Evolutionary conservation across 1,140 invertebrate genomes (phyloP).

Genomic region (Drosophila ficusphila): DNA sequence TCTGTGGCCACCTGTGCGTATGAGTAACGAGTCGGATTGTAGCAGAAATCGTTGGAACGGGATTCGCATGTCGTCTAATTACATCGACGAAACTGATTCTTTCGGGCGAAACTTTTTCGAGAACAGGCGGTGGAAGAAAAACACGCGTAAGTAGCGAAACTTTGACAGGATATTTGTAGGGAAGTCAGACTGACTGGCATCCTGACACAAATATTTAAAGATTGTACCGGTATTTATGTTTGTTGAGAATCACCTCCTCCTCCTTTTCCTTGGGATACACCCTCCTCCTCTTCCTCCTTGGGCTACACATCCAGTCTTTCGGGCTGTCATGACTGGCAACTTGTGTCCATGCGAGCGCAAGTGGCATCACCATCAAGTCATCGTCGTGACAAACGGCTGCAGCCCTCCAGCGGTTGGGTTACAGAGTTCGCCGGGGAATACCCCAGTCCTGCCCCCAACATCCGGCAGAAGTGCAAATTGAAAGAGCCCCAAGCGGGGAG

Average conservation of each 20-base stretch:
- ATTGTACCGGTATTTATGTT: constrained; percentile 36
- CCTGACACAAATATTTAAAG: constrained; percentile 49
- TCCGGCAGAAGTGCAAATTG: constrained; percentile 32
- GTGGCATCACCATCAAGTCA: constrained; percentile 43
- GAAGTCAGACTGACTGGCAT: constrained; percentile 44
- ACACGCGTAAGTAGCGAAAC: background rate
- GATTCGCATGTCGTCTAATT: constrained; percentile 30
- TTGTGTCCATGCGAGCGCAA: constrained; percentile 21
- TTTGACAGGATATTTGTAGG: constrained; percentile 39
- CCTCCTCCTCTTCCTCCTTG: too few species aligned
- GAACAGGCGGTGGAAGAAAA: constrained; percentile 4
- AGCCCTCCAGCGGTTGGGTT: constrained; percentile 9
- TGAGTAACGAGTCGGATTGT: constrained; percentile 46
- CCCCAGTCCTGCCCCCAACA: background rate
- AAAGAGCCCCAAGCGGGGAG: background rate
- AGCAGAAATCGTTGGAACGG: background rate
- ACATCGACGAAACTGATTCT: constrained; percentile 10
- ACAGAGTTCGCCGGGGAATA: constrained; percentile 2
- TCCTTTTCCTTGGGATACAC: constrained; percentile 16
- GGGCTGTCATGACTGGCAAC: constrained; percentile 19
- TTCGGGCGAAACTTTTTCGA: constrained; percentile 5
- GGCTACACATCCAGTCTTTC: constrained; percentile 13
- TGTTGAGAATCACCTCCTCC: background rate
- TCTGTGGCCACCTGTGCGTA: constrained; percentile 47
- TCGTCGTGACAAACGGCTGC: constrained; percentile 35